Percentiles rank a stretch among this genome's conserved stretches.
Conservation (phyloP, 2,113 vertebrate genomes). For the Pavo muticus region DNA sequence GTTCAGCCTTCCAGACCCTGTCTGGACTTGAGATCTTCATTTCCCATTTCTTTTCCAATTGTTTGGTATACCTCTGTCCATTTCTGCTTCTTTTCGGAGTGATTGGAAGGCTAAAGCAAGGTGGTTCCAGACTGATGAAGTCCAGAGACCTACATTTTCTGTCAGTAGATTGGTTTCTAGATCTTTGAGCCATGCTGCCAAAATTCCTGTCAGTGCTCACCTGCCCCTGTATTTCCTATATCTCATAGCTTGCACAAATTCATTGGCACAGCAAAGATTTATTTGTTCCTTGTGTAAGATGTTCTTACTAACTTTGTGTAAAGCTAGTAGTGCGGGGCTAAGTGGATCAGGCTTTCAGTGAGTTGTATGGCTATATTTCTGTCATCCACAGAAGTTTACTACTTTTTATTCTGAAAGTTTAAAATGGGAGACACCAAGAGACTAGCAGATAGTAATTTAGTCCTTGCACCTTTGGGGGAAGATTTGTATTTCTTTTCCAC, state of each 20-base stretch:
- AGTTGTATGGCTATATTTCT: neutral
- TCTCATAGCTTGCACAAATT: neutral
- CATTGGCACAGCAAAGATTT: neutral
- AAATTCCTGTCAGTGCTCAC: neutral
- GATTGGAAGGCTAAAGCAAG: neutral
- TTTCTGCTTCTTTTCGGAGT: neutral
- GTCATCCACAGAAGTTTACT: neutral
- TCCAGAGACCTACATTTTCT: neutral
- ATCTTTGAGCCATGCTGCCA: neutral
- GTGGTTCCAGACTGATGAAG: fast-evolving
- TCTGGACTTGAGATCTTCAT: neutral
- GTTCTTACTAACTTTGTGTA: neutral
- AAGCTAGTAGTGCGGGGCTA: neutral
- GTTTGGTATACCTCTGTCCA: neutral
- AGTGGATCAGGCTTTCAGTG: neutral
- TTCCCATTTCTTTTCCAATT: neutral
- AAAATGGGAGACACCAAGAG: neutral
- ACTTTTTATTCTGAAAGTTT: neutral
- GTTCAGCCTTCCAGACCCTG: neutral
- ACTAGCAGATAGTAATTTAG: neutral
- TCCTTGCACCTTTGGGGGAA: neutral
- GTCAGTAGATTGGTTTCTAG: neutral
- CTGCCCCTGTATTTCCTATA: neutral
- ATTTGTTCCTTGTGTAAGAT: neutral
- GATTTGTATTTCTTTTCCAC: neutral